phyloP scores from a whole-genome alignment of 2,888 invertebrate genomes.

The Phyto melanocephala region DNA sequence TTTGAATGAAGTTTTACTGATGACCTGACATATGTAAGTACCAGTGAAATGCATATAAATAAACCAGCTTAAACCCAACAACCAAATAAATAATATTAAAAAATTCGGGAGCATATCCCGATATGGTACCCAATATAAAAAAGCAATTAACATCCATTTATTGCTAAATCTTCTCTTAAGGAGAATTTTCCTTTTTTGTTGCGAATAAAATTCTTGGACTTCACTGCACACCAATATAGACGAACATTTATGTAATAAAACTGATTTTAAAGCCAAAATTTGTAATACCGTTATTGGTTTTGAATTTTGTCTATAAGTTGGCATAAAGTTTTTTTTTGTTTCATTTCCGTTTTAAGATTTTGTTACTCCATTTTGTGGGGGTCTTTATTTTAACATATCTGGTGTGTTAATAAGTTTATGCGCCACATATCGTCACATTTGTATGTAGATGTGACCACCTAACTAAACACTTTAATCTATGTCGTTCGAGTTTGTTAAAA shows the following conservation, averaged over 20 bases:
- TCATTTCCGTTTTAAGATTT: conserved; percentile 10
- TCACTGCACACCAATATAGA: too few relatives aligned
- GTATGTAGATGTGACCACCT: background rate
- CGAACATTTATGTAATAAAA: background rate
- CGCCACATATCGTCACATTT: background rate
- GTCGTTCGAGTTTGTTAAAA: background rate
- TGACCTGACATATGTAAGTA: too few relatives aligned
- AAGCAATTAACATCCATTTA: too few relatives aligned
- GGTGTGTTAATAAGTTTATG: conserved; percentile 34
- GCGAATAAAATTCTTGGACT: too few relatives aligned
- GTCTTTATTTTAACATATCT: conserved; percentile 22
- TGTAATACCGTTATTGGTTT: conserved; percentile 15
- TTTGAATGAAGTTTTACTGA: too few relatives aligned
- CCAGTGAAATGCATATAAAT: too few relatives aligned
- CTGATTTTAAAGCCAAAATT: background rate
- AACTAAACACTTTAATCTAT: background rate
- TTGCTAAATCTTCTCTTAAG: too few relatives aligned
- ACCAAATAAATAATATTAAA: too few relatives aligned
- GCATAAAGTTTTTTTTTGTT: background rate
- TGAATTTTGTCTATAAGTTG: background rate
- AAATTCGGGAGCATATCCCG: too few relatives aligned
- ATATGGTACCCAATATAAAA: too few relatives aligned
- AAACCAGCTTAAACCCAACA: too few relatives aligned
- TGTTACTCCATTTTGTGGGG: conserved; percentile 13
- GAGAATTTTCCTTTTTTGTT: too few relatives aligned